Conservation (phyloP, 2,797 vertebrate species). For the Trichosurus vulpecula region DNA sequence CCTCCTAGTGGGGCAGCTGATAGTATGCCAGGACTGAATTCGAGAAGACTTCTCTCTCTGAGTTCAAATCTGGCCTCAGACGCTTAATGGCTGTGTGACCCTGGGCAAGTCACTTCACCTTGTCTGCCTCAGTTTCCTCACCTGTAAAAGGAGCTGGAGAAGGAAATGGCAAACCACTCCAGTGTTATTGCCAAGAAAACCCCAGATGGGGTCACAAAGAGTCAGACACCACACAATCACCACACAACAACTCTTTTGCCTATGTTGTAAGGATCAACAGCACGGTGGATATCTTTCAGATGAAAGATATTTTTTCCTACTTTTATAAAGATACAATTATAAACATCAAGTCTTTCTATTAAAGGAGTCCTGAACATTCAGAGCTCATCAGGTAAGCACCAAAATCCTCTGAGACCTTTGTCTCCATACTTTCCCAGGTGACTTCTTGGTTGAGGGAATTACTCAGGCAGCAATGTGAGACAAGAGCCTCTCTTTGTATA, state of each 20-base stretch:
- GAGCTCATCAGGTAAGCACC: background rate
- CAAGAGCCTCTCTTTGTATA: background rate
- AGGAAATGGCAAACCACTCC: background rate
- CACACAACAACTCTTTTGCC: background rate
- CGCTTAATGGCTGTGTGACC: background rate
- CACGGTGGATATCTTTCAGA: background rate
- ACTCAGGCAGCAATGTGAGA: background rate
- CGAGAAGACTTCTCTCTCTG: background rate
- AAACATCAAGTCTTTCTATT: background rate
- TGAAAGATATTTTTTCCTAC: background rate
- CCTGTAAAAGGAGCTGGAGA: background rate
- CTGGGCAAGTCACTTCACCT: background rate
- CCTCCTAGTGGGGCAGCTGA: background rate
- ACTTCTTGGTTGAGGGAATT: background rate
- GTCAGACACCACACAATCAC: background rate
- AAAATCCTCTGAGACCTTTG: background rate
- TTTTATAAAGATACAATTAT: background rate
- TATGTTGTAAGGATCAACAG: background rate
- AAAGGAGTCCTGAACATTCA: background rate
- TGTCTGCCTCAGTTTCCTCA: background rate
- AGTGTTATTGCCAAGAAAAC: background rate
- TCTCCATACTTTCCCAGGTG: background rate
- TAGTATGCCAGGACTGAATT: background rate
- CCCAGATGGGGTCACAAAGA: background rate
- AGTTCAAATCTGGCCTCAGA: background rate